Evolutionary conservation across 2,797 vertebrate species (phyloP).

Genomic region (Taeniopygia guttata): DNA sequence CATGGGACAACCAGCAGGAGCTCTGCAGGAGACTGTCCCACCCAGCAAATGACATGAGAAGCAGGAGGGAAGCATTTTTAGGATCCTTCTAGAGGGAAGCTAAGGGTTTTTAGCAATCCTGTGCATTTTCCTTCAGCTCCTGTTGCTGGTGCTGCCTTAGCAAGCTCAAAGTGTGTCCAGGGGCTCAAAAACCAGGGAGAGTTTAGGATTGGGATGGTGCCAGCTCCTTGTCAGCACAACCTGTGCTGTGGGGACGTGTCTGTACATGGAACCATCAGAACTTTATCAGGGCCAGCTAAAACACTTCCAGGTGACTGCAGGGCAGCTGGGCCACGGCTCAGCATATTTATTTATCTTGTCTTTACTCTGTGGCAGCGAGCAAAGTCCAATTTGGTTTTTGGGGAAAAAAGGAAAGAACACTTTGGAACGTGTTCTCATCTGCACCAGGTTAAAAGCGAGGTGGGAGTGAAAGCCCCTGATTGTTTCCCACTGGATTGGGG

Average conservation of each 20-base stretch:
- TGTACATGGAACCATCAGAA: not conserved
- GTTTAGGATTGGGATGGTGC: fast-evolving
- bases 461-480: not conserved
- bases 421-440: fast-evolving
- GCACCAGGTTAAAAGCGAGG: fast-evolving
- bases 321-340: not conserved
- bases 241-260: fast-evolving
- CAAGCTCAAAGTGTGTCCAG: not conserved
- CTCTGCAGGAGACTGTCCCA: not conserved
- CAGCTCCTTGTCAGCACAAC: not conserved
- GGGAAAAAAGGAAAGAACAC: not conserved
- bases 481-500: fast-evolving
- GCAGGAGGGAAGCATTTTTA: not conserved
- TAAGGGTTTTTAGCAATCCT: not conserved
- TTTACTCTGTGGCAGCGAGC: not conserved
- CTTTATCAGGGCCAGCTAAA: not conserved
- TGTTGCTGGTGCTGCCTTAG: not conserved
- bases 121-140: not conserved
- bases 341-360: not conserved
- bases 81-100: not conserved
- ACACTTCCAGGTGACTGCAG: not conserved
- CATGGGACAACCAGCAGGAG: not conserved
- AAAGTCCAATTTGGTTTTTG: not conserved
- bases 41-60: not conserved
- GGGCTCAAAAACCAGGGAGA: not conserved